A percentile compares a stretch with the other conserved stretches of the same genome.
phyloP scores from a whole-genome alignment of 2,113 vertebrate genomes.

The Pelvicachromis taeniatus region DNA sequence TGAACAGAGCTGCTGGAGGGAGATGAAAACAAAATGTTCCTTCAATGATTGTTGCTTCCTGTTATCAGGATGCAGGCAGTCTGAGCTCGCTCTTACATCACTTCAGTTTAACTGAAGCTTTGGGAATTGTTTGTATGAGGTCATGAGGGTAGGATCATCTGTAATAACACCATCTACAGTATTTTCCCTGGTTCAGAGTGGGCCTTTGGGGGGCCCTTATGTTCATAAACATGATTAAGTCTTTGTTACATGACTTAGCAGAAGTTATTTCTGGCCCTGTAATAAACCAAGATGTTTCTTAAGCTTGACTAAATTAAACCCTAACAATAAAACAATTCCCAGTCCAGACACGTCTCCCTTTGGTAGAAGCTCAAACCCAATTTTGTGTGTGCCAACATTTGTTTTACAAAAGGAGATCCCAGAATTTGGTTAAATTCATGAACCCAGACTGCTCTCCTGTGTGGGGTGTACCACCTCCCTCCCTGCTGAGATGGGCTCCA shows the following conservation, averaged over 20 bases:
- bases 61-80: background rate
- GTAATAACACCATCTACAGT: background rate
- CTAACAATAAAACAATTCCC: background rate
- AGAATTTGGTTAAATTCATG: background rate
- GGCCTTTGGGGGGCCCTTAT: background rate
- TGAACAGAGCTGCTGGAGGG: background rate
- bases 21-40: background rate
- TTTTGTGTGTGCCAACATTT: background rate
- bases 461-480: background rate
- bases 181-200: background rate
- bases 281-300: background rate
- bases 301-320: background rate
- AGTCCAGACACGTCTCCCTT: background rate
- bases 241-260: background rate
- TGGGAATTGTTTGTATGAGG: background rate
- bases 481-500: background rate
- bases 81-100: background rate
- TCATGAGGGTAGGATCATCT: background rate
- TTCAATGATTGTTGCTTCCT: background rate
- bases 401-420: background rate
- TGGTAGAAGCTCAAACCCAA: background rate
- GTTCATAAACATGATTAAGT: background rate
- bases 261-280: background rate
- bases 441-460: background rate
- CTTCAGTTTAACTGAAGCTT: background rate